These are phyloP conservation scores for Arrhopalites spinosus DNA, from an alignment of 2,888 invertebrate genomes.

Conservation along the genomic window DNA sequence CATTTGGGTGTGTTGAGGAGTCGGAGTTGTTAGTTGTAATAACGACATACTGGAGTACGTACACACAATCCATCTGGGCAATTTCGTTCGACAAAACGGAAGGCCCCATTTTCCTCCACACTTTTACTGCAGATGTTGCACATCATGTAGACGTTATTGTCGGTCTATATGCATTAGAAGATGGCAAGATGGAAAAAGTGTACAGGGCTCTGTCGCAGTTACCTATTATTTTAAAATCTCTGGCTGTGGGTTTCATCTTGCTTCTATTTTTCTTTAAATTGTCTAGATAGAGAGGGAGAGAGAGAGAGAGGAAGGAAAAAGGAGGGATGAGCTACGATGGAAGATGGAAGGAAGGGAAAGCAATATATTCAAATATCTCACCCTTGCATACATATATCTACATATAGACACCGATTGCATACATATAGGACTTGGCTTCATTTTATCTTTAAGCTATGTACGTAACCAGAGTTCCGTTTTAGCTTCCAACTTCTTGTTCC, in stretches of 20 bases:
- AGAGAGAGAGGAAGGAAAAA: neutral
- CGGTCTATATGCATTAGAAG: neutral
- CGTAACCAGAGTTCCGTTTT: conserved; percentile 20
- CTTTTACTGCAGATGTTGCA: conserved; percentile 12
- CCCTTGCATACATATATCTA: too few relatives aligned
- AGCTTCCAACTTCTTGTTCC: conserved; percentile 30
- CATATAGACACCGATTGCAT: too few relatives aligned
- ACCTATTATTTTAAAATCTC: conserved; percentile 15
- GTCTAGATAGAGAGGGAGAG: neutral
- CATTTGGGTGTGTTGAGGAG: too few relatives aligned
- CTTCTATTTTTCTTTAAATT: conserved; percentile 21
- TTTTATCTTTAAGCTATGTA: conserved; percentile 13
- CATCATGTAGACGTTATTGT: conserved; percentile 11
- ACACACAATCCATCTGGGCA: conserved; percentile 13
- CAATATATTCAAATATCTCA: conserved; percentile 6
- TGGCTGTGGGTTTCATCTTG: conserved; percentile 12
- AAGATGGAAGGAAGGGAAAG: conserved; percentile 8
- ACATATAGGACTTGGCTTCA: neutral
- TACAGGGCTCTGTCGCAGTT: neutral
- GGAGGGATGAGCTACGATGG: conserved; percentile 9
- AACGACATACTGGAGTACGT: neutral
- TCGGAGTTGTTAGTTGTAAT: too few relatives aligned
- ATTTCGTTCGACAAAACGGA: conserved; percentile 12
- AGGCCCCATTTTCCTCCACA: conserved; percentile 1
- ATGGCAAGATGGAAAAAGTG: neutral